Percentiles rank a stretch among this genome's conserved stretches.
These are phyloP conservation scores for Drosophila falleni DNA, from an alignment of 2,888 invertebrate genomes.

Conservation along the genomic window DNA sequence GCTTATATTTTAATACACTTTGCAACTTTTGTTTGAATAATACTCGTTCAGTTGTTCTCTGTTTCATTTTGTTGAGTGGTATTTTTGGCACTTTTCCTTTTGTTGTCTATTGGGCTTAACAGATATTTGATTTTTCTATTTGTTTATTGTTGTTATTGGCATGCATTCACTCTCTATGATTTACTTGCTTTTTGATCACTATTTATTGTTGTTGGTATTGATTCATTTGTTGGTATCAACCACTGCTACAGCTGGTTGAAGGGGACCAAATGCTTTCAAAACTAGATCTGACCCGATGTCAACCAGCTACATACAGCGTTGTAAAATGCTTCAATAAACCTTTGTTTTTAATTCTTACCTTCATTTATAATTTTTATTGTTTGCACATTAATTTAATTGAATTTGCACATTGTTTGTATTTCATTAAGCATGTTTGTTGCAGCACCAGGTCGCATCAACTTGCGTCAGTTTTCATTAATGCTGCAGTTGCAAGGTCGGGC, in stretches of 20 bases:
- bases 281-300: slow-evolving; percentile 89
- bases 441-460: slow-evolving; percentile 18
- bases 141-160: slow-evolving; percentile 5
- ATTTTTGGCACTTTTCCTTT: slow-evolving; percentile 2
- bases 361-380: slow-evolving; percentile 20
- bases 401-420: slow-evolving; percentile 59
- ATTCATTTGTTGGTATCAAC: slow-evolving; percentile 82
- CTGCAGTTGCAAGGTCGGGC: slow-evolving; percentile 31
- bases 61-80: slow-evolving; percentile 5
- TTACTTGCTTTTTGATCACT: neutral
- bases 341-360: neutral
- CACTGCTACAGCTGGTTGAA: slow-evolving; percentile 91
- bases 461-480: slow-evolving; percentile 36
- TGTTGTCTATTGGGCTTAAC: neutral
- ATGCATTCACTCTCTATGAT: neutral
- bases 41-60: neutral
- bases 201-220: neutral
- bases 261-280: slow-evolving; percentile 89
- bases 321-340: slow-evolving; percentile 62
- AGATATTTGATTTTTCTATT: neutral
- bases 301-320: slow-evolving; percentile 88
- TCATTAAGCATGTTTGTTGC: slow-evolving; percentile 65
- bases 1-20: neutral
- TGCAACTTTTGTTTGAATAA: neutral
- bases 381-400: slow-evolving; percentile 54